These are phyloP conservation scores for Dreissena rostriformis DNA, from an alignment of 1,140 invertebrate genomes.

Conservation along the genomic window DNA sequence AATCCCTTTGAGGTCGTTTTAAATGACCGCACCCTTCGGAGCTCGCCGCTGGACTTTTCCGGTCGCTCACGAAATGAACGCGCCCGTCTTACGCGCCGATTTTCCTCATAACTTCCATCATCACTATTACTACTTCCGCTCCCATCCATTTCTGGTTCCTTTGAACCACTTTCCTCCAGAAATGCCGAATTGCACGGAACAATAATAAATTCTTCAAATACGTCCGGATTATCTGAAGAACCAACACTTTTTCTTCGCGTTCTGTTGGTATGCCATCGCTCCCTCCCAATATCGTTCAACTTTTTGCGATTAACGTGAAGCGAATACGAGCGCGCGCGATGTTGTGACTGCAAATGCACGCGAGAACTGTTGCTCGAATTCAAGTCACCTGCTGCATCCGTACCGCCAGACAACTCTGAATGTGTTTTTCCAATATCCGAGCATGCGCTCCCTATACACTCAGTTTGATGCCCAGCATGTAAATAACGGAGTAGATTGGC, in stretches of 20 bases:
- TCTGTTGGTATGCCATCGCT: background rate
- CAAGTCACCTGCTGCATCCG: too few relatives aligned
- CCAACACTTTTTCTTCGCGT: background rate
- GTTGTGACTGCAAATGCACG: background rate
- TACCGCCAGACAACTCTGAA: too few relatives aligned
- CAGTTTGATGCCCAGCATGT: too few relatives aligned
- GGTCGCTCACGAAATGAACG: conserved; percentile 28
- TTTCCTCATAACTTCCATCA: background rate
- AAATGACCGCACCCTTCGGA: conserved; percentile 89
- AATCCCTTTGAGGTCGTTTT: conserved; percentile 92
- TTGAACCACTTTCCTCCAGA: background rate
- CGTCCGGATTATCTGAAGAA: background rate
- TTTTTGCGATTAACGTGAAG: background rate
- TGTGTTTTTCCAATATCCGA: too few relatives aligned
- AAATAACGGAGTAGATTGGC: too few relatives aligned
- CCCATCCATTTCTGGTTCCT: background rate
- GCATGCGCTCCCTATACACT: too few relatives aligned
- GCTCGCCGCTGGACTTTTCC: conserved; percentile 24
- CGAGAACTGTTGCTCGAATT: too few relatives aligned
- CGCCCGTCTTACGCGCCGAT: conserved; percentile 10
- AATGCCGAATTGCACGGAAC: background rate
- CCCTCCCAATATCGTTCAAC: background rate
- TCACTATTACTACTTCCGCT: background rate
- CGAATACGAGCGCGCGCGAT: background rate
- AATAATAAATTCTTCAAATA: background rate